phyloP scores from a whole-genome alignment of 2,888 invertebrate species.

The Dryadula phaetusa region DNA sequence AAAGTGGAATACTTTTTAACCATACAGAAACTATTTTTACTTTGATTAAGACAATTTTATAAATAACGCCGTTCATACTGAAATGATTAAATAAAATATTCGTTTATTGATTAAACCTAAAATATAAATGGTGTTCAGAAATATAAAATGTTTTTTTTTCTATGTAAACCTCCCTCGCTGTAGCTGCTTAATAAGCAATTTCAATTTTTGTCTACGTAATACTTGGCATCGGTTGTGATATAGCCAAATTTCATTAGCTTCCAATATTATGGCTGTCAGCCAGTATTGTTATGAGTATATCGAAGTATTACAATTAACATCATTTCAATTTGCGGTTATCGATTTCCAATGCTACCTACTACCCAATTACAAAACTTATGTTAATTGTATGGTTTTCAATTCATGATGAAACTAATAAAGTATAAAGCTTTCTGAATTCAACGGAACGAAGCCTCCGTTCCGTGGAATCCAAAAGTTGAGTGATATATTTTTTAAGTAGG shows the following conservation, averaged over 20 bases:
- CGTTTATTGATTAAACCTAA: too few relatives aligned
- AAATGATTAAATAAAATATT: too few relatives aligned
- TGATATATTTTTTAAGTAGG: not conserved
- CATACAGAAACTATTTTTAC: too few relatives aligned
- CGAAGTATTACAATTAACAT: constrained; percentile 46
- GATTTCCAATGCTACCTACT: constrained; percentile 29
- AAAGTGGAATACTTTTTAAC: too few relatives aligned
- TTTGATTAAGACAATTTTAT: too few relatives aligned
- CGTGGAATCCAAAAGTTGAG: too few relatives aligned
- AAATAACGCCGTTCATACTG: too few relatives aligned
- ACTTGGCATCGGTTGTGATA: constrained; percentile 71
- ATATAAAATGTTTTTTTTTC: constrained; percentile 49
- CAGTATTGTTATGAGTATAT: constrained; percentile 66
- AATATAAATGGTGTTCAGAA: constrained; percentile 21
- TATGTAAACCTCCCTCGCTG: constrained; percentile 54
- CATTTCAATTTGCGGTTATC: constrained; percentile 37
- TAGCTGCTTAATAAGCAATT: constrained; percentile 63
- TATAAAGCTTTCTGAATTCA: constrained; percentile 1
- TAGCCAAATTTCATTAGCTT: constrained; percentile 59
- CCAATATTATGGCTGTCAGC: constrained; percentile 65
- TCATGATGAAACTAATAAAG: constrained; percentile 10
- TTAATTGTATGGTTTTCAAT: constrained; percentile 8
- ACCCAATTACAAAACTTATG: constrained; percentile 28
- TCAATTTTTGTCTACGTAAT: constrained; percentile 65
- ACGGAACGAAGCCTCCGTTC: not conserved